Evolutionary conservation across 2,113 vertebrate genomes (phyloP).

Genomic region (Chrysemys picta): DNA sequence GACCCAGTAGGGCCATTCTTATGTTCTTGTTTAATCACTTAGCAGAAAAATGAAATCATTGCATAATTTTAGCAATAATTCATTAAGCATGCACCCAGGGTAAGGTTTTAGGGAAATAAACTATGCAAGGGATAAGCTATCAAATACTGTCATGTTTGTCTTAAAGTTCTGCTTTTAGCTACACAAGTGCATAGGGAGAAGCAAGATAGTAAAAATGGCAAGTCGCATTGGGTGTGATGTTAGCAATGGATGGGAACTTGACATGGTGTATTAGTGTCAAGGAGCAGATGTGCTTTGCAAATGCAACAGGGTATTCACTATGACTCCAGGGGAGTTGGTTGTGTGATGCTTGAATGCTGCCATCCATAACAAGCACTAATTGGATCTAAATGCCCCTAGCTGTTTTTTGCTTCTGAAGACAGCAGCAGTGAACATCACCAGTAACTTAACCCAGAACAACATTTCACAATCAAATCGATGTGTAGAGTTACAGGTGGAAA

Average conservation of each 20-base stretch:
- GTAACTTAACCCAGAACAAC: accelerated
- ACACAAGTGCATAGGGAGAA: accelerated
- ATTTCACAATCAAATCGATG: accelerated
- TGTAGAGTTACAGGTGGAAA: neutral
- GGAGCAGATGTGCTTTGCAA: neutral
- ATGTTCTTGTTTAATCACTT: neutral
- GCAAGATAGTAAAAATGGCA: neutral
- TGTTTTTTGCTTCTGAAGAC: neutral
- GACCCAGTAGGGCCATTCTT: too few species aligned
- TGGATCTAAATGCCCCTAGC: neutral
- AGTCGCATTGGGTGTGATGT: accelerated
- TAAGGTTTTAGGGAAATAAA: neutral
- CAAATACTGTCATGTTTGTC: accelerated
- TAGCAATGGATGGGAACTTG: neutral
- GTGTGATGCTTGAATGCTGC: neutral
- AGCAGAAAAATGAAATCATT: accelerated
- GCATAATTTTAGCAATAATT: neutral
- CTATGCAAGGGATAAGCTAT: neutral
- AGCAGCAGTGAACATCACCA: accelerated
- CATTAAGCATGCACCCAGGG: neutral
- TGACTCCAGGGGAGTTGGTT: accelerated
- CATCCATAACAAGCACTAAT: neutral
- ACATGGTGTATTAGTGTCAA: accelerated
- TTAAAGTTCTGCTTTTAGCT: neutral
- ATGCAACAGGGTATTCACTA: neutral